Conservation (phyloP, 2,888 invertebrate genomes). For the Hirtodrosophila cameraria region DNA sequence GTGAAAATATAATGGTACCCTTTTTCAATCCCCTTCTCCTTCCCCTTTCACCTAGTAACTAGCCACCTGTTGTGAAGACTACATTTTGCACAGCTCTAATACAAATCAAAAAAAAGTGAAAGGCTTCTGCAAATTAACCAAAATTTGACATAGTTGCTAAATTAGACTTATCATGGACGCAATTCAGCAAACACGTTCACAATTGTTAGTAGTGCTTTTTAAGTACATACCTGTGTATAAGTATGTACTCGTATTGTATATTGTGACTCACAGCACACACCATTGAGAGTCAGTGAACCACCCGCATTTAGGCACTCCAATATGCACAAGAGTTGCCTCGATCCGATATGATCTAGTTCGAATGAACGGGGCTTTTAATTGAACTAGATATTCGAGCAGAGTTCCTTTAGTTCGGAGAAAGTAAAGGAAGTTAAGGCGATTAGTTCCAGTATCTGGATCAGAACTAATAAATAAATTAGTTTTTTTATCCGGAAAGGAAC, state of each 20-base stretch:
- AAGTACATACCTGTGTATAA: too few relatives aligned
- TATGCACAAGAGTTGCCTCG: too few relatives aligned
- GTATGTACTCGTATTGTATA: too few relatives aligned
- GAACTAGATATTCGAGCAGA: too few relatives aligned
- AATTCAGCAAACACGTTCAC: conserved; percentile 44
- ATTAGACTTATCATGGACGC: conserved; percentile 71
- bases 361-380: too few relatives aligned
- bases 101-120: conserved; percentile 52
- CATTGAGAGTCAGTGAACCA: conserved; percentile 32
- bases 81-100: too few relatives aligned
- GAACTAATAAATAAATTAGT: too few relatives aligned
- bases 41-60: not conserved
- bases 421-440: too few relatives aligned
- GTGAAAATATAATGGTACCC: conserved; percentile 78
- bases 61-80: conserved; percentile 2
- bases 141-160: conserved; percentile 54
- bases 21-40: conserved; percentile 54
- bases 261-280: conserved; percentile 39
- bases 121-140: conserved; percentile 63
- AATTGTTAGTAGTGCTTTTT: conserved; percentile 39
- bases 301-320: not conserved
- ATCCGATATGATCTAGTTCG: too few relatives aligned
- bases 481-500: too few relatives aligned
- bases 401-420: too few relatives aligned
- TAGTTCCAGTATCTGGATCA: too few relatives aligned